Evolutionary conservation across 2,888 invertebrate species (phyloP), one percentile per base, ranked within the genome.

Genomic region (Alcis repandata): DNA sequence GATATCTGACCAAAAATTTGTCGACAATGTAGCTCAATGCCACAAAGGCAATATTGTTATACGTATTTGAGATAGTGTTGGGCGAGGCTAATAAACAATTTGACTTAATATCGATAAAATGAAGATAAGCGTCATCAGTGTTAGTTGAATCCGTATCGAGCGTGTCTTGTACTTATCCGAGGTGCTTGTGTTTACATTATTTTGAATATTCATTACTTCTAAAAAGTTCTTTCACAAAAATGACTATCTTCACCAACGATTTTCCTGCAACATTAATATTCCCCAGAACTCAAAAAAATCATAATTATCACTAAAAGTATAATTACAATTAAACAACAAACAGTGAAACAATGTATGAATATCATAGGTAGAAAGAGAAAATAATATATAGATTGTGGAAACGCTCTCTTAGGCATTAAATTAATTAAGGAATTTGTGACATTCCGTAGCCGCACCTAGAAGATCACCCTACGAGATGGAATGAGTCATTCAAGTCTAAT

Each of bases 401-500:
- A 46, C 22, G 6, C 45, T 13, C 46, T 22, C 33, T 36, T 32
- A 36, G 27, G 15, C 46, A 19, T 59, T 48, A 56, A 60, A 70
- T 74, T 73, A 75, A 75, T 76, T 73, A 71, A 66, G 61, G 59
- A 70, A 74, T 76, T 77, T 76, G 78, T 78, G 75, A 77, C 73
- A 75, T 75, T 78, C 77, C 78, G 72, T 69, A 70, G 82, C 85
- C 81, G 78, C 87, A 80, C 87, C 87, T 82, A 76, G 69, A 73
- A 74, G 71, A 73, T 75, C 77, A 78, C 77, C 73, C 78, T 82
- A 79, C 79, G 76, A 83, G 81, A 84, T 81, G 71, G 75, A 80
- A 86, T 90, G 89, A 90, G 77, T 91, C 89, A 91, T 87, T 85
- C 81, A 78, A 82, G 82, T 84, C 85, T 84, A 86, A 88, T 86